Evolutionary conservation across 2,888 invertebrate genomes (phyloP), one percentile per base, ranked within the genome.

Genomic region (Mythimna pallens): DNA sequence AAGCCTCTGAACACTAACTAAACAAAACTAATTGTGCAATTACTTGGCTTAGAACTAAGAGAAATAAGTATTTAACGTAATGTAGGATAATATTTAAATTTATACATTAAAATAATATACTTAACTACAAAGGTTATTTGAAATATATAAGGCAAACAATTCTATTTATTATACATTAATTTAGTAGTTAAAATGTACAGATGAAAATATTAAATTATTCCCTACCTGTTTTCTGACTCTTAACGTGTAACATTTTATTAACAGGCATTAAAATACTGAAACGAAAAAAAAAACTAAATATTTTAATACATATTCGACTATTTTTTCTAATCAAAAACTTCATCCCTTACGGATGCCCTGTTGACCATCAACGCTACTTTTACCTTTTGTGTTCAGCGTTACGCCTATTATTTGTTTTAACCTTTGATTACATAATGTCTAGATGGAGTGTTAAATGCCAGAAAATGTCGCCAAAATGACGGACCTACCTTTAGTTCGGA

Each of bases 1-100:
- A 80, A 83, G 86, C 83, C 74, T 83, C 76, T 22, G 70, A 76
- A 54, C 63, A 76, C 54, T 76, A 68, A 72, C 55, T 50, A 76
- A 73, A 70, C 25, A 54, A 77, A 73, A 71, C 50, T 61, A 64
- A 78, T 85, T 73, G 74, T 69, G 82, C 68, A 58, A 43, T 68
- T 77, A 55, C 22, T 69, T 52, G 36, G 10, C 70, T 70, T 74
- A 73, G 34, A 71, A 70, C 59, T 75, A 72, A 55, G 2, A 61
- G 0, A 52, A 70, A 57, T 67, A 57, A 40, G 0, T 62, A 59
- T 67, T n/a, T 9, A 67, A 40, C 36, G n/a, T 52, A 55, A 67
- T 12, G 2, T 43, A 55, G 36, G 12, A 8, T 62, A 17, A 50
- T 55, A 61, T 59, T 59, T 12, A 2, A 50, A 52, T 58, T 50